These are phyloP conservation scores for Cepaea nemoralis DNA, from an alignment of 1,140 invertebrate species.

Conservation along the genomic window DNA sequence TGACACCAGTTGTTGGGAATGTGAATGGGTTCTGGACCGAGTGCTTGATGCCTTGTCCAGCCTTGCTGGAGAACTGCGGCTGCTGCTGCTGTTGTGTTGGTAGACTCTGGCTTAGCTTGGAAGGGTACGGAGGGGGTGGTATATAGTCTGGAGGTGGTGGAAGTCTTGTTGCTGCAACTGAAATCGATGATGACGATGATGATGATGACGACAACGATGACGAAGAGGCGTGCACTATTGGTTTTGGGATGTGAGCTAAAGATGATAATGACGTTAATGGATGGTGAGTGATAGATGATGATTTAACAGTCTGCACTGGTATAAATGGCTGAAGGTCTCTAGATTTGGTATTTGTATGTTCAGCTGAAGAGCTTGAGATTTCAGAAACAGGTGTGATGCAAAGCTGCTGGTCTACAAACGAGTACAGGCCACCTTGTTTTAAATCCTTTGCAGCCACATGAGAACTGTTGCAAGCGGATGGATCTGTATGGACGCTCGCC, in stretches of 20 bases:
- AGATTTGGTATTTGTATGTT: not conserved
- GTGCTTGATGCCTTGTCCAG: not conserved
- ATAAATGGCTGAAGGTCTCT: not conserved
- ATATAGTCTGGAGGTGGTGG: constrained; percentile 24
- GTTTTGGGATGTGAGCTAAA: not conserved
- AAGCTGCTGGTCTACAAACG: not conserved
- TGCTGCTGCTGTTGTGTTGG: constrained; percentile 6
- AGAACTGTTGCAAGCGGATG: not conserved
- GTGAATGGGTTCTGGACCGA: constrained; percentile 30
- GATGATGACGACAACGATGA: constrained; percentile 14
- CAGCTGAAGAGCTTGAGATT: not conserved
- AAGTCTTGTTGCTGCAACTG: not conserved
- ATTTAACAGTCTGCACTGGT: not conserved
- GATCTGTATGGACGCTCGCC: not conserved
- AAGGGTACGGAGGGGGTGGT: not conserved
- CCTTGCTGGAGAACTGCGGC: not conserved
- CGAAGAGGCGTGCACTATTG: not conserved
- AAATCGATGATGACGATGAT: not conserved
- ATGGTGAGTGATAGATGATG: not conserved
- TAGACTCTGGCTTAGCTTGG: not conserved
- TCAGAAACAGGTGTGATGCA: not conserved
- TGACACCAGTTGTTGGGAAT: constrained; percentile 28
- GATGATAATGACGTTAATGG: not conserved
- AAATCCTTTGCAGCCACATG: not conserved
- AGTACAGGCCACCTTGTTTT: not conserved